Percentiles rank a stretch among this genome's conserved stretches.
Conservation (phyloP, 2,888 invertebrate genomes). For the Heliconius aoede region DNA sequence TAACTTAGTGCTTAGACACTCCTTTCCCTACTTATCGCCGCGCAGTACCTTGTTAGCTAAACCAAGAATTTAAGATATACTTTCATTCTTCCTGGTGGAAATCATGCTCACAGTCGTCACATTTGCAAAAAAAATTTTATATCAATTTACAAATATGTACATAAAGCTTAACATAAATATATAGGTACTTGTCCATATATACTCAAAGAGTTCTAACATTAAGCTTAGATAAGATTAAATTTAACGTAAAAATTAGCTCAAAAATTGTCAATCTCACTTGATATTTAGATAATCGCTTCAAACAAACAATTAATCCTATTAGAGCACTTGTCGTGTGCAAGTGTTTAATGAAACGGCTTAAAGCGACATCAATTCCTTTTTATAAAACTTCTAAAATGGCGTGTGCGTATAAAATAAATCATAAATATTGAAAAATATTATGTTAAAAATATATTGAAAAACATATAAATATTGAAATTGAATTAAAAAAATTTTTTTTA, state of each 20-base stretch:
- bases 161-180: not conserved
- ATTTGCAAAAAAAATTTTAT: not conserved
- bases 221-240: not conserved
- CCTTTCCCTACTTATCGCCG: too few relatives aligned
- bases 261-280: constrained; percentile 28
- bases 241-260: constrained; percentile 10
- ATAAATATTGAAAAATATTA: not conserved
- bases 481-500: too few relatives aligned
- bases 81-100: too few relatives aligned
- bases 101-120: too few relatives aligned
- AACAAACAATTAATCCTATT: constrained; percentile 64
- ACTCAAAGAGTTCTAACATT: too few relatives aligned
- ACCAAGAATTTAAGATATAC: too few relatives aligned
- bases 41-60: too few relatives aligned
- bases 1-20: too few relatives aligned
- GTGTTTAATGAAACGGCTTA: constrained; percentile 80
- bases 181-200: too few relatives aligned
- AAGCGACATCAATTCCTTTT: constrained; percentile 62
- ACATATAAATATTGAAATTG: too few relatives aligned
- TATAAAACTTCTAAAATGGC: constrained; percentile 60
- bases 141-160: not conserved
- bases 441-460: not conserved
- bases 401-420: constrained; percentile 38
- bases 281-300: constrained; percentile 42
- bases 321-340: constrained; percentile 71